phyloP scores from a whole-genome alignment of 2,113 vertebrate species.

The Dascyllus trimaculatus region DNA sequence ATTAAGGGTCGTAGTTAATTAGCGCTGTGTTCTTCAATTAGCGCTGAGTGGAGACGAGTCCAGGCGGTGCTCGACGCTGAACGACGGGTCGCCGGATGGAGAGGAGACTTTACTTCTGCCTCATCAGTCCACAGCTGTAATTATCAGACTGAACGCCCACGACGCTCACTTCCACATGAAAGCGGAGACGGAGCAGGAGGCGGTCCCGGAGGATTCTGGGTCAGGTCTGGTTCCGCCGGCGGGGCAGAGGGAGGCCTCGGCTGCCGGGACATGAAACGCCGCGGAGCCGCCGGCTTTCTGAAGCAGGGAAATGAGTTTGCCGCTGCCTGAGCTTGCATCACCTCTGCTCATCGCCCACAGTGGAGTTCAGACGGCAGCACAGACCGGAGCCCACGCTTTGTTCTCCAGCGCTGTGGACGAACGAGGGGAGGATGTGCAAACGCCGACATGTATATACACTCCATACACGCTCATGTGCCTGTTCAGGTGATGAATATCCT shows the following conservation, averaged over 20 bases:
- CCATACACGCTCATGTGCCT: constrained; percentile 5
- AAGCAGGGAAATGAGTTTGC: constrained; percentile 69
- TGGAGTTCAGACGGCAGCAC: constrained; percentile 63
- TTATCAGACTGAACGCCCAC: constrained; percentile 51
- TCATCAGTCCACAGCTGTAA: constrained; percentile 36
- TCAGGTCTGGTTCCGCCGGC: constrained; percentile 57
- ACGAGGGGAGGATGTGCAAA: neutral
- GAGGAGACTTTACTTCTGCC: neutral
- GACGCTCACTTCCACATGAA: constrained; percentile 53
- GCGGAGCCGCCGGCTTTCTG: constrained; percentile 59
- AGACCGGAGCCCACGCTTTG: constrained; percentile 62
- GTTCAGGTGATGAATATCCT: constrained; percentile 36
- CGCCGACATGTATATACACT: no score
- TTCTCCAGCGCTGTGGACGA: constrained; percentile 21
- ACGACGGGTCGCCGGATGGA: constrained; percentile 32
- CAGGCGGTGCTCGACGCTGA: constrained; percentile 33
- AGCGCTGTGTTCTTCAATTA: constrained; percentile 59
- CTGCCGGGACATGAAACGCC: constrained; percentile 53
- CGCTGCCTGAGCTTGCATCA: constrained; percentile 60
- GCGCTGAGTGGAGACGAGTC: constrained; percentile 50
- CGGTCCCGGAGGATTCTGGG: constrained; percentile 65
- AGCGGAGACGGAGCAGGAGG: constrained; percentile 70
- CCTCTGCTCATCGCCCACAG: constrained; percentile 53
- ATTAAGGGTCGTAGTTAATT: constrained; percentile 56
- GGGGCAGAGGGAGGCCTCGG: constrained; percentile 58